These are phyloP conservation scores for Steromphala cineraria DNA, from an alignment of 2,888 invertebrate species.

Conservation along the genomic window DNA sequence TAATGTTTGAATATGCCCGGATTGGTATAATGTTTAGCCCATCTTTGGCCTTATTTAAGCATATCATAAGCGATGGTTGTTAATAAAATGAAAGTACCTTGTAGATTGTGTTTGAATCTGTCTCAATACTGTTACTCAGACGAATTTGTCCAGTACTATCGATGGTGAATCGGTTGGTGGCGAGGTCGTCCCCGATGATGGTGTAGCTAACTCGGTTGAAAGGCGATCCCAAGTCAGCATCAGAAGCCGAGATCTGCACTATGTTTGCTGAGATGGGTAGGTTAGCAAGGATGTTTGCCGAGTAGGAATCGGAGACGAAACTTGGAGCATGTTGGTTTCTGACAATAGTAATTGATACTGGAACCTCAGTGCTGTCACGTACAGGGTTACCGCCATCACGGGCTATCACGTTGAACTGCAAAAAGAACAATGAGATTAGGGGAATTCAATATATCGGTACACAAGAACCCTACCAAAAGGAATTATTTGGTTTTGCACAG, in stretches of 20 bases:
- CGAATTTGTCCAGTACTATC: constrained; percentile 51
- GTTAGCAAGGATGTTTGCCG: constrained; percentile 43
- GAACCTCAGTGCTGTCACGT: constrained; percentile 39
- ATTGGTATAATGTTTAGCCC: background rate
- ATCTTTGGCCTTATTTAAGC: background rate
- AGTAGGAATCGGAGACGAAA: constrained; percentile 53
- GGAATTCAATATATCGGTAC: background rate
- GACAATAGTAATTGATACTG: constrained; percentile 52
- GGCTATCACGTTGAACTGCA: constrained; percentile 49
- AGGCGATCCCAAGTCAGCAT: constrained; percentile 45
- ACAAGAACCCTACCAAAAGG: background rate
- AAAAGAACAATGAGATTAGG: background rate
- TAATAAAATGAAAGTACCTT: constrained; percentile 37
- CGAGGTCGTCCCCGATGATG: constrained; percentile 66
- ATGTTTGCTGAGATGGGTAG: constrained; percentile 38
- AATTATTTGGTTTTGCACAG: background rate
- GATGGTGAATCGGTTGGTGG: constrained; percentile 59
- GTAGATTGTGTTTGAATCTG: constrained; percentile 45
- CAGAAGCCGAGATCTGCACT: constrained; percentile 47
- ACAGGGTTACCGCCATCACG: constrained; percentile 42
- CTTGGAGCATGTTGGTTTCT: constrained; percentile 60
- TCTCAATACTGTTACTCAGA: constrained; percentile 37
- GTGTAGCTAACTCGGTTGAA: constrained; percentile 49
- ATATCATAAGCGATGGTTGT: background rate
- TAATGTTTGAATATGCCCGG: background rate